Conservation (phyloP, 2,113 vertebrate species). For the Nansenia antarctica region DNA sequence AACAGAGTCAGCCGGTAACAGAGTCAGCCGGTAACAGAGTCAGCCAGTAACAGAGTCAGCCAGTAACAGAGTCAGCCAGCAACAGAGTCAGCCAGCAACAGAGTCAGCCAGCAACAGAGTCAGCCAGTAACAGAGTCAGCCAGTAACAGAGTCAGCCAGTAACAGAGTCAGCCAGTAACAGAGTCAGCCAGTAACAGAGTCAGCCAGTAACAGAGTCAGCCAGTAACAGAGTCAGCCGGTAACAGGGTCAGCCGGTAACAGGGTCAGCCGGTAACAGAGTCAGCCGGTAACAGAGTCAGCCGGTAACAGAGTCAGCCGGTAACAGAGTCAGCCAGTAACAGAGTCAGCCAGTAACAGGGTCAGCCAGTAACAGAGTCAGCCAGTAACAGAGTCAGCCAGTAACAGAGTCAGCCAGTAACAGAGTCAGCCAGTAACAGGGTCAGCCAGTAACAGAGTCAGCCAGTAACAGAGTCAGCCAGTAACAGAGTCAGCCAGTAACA, state of each 20-base stretch:
- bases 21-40: constrained; percentile 9
- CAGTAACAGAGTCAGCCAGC: constrained; percentile 7
- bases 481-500: constrained; percentile 9
- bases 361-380: constrained; percentile 9
- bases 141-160: constrained; percentile 11
- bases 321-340: constrained; percentile 9
- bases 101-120: constrained; percentile 15
- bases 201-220: constrained; percentile 16
- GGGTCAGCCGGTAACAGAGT: constrained; percentile 5
- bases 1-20: constrained; percentile 14
- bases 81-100: constrained; percentile 8
- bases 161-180: constrained; percentile 14
- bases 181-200: constrained; percentile 9
- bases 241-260: constrained; percentile 7
- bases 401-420: constrained; percentile 14
- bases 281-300: constrained; percentile 16
- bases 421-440: constrained; percentile 7
- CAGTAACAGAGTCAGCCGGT: constrained; percentile 9
- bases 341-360: constrained; percentile 16
- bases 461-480: constrained; percentile 9
- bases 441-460: constrained; percentile 16
- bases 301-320: constrained; percentile 8
- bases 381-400: constrained; percentile 11
- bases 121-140: constrained; percentile 9
- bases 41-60: constrained; percentile 16